Percentiles rank a stretch among this genome's conserved stretches.
Conservation (phyloP, 2,113 vertebrate species). For the Tupaia tana region DNA sequence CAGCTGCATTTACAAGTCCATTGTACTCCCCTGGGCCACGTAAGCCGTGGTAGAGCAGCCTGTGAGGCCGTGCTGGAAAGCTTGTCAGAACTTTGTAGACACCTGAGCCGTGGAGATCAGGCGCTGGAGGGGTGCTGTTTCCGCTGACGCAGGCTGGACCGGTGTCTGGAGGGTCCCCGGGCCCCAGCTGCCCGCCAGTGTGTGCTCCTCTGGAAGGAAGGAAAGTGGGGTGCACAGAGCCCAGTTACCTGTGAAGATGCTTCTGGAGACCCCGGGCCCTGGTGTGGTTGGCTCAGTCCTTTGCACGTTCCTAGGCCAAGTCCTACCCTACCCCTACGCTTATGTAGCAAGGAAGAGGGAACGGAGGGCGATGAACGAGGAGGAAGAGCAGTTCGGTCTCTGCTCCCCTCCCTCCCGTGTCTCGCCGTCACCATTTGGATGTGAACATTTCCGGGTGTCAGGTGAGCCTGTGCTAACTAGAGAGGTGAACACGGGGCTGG, state of each 20-base stretch:
- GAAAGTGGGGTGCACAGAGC: background rate
- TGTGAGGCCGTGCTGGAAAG: background rate
- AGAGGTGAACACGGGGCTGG: rapidly evolving
- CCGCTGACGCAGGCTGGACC: rapidly evolving
- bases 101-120: rapidly evolving
- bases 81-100: conserved; percentile 20
- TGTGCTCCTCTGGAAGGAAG: too few relatives aligned
- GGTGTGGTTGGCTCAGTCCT: background rate
- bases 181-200: background rate
- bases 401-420: background rate
- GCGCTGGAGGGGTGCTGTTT: too few relatives aligned
- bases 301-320: too few relatives aligned
- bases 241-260: rapidly evolving
- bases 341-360: background rate
- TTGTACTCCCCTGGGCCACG: background rate
- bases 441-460: background rate
- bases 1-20: background rate
- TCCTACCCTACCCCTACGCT: too few relatives aligned
- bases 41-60: background rate
- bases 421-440: background rate
- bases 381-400: rapidly evolving
- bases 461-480: background rate
- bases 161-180: rapidly evolving
- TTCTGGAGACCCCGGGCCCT: rapidly evolving
- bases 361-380: background rate